These are phyloP conservation scores for Pseudeuparius sepicola DNA, from an alignment of 2,888 invertebrate genomes.

Conservation along the genomic window DNA sequence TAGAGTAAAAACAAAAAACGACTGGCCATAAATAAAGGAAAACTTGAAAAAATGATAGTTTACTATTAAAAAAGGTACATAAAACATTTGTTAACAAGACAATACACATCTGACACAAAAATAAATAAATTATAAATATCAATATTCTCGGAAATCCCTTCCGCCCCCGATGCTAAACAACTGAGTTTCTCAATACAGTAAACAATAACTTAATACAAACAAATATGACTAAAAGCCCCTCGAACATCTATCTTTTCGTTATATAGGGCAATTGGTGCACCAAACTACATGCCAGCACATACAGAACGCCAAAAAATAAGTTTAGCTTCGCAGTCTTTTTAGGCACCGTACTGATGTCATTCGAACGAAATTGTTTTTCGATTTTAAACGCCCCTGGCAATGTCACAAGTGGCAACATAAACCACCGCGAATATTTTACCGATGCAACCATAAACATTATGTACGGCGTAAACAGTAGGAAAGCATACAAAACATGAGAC, in stretches of 20 bases:
- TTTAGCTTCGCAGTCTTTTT: conserved; percentile 84
- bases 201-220: conserved; percentile 23
- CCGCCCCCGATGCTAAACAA: conserved; percentile 4
- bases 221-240: conserved; percentile 22
- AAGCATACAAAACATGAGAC: conserved; percentile 83
- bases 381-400: conserved; percentile 81
- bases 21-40: too few species aligned
- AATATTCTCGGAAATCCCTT: too few species aligned
- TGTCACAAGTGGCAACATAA: conserved; percentile 79
- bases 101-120: too few species aligned
- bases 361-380: conserved; percentile 77
- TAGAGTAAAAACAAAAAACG: too few species aligned
- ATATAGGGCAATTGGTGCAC: conserved; percentile 54
- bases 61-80: too few species aligned
- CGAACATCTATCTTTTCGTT: conserved; percentile 34
- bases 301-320: conserved; percentile 82
- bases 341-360: conserved; percentile 72
- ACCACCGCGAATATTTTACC: conserved; percentile 77
- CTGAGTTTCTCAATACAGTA: conserved; percentile 20
- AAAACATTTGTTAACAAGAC: too few species aligned
- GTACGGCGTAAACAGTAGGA: conserved; percentile 84
- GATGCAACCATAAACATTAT: conserved; percentile 80
- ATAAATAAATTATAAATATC: too few species aligned
- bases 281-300: conserved; percentile 72
- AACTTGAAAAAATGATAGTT: too few species aligned